Base-by-base conservation (phyloP, 2,888 invertebrate species). In the Drosophila macrothrix region DNA sequence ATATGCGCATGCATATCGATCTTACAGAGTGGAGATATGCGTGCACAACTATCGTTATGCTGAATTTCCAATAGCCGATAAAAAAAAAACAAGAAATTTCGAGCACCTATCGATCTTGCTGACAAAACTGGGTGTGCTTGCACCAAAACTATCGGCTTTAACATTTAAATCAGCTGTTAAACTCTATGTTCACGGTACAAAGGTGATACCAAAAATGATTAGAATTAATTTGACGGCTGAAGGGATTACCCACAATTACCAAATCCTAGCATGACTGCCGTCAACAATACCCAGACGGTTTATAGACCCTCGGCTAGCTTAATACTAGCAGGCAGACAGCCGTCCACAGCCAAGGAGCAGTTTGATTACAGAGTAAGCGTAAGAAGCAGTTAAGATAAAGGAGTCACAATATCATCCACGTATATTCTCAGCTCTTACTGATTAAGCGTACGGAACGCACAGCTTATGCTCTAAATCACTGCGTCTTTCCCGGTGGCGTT, bases 401-500 rank as follows among this genome's bases (percentile, higher is more conserved):
- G 0, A n/a, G 12, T 31, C 28, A 39, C 14, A 41, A n/a, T n/a
- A 29, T 31, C 3, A 58, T 14, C n/a, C 6, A 52, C 1, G 16
- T 10, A 37, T 54, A 5, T 10, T 28, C 61, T 29, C 46, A 93
- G 93, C 69, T 92, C 31, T 76, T 94, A 25, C 78, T 93, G 2
- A 88, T 94, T 31, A 96, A 96, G 92, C 94, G 98, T 65, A 95
- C 96, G 76, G 94, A 94, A 63, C 95, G 94, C 75, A 96, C 96
- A 62, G 95, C 95, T 3, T 96, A 95, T 92, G 95, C 97, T 94
- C 96, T 97, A n/a, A 96, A 96, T 90, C 94, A 95, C 76, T 95
- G 96, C 90, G 98, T 98, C 50, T 98, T 98, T 94, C 98, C 98
- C 41, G 98, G 98, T n/a, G 98, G 98, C 65, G 94, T 95, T 49